Base-by-base conservation (phyloP, 2,888 invertebrate species). In the Drymonia ruficornis region DNA sequence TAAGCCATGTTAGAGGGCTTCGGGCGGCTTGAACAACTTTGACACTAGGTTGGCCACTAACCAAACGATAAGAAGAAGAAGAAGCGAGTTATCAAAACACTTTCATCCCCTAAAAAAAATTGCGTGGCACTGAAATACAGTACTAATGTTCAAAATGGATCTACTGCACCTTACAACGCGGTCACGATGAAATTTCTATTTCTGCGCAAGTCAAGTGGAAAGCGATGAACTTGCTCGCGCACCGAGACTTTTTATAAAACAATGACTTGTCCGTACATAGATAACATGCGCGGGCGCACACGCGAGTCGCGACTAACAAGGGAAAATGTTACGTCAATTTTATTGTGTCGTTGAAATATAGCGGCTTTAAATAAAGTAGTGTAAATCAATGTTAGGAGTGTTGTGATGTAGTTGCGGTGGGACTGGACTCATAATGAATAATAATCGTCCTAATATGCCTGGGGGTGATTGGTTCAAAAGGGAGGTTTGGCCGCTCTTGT, bases 131-230 rank as follows among this genome's bases (percentile, higher is more conserved):
- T 9, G 11, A 31, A 11, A 11, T 9, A 31, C 11, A 31, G 11
- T 31, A 31, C 8, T 12, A n/a, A n/a, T n/a, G 11, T 42, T 12
- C 42, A 18, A 42, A 42, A 8, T 42, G 18, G 18, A 12, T 23
- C 19, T 43, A 43, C 43, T 45, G 45, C 13, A 13, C 16, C 13
- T 13, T 1, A 47, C 28, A 34, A 18, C 5, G 12, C 18, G 12
- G 82, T 78, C 75, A 55, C 55, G 53, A 54, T 64, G 45, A 58
- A 63, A 69, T 89, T 89, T 89, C 87, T 86, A 81, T 86, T 86
- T 86, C 83, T 77, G 74, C 67, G 59, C 80, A 58, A 78, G 59
- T 78, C 72, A 62, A 51, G 71, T 85, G 82, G 80, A 85, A 86
- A 85, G 73, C 70, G 56, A 49, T 65, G 67, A 61, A 58, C 67